phyloP scores from a whole-genome alignment of 2,113 vertebrate species.

The Chaetodon auriga region DNA sequence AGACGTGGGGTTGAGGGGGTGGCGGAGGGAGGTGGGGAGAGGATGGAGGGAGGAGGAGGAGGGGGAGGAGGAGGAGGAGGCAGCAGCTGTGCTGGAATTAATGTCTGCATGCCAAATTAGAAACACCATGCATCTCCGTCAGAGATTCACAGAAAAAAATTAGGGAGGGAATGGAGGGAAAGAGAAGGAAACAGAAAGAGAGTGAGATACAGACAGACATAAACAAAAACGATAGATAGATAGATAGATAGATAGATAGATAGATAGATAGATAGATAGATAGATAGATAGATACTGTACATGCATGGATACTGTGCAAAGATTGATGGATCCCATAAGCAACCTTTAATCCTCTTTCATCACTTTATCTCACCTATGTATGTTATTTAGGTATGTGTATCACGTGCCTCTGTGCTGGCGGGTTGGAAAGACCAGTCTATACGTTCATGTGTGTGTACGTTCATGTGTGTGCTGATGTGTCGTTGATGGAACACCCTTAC shows the following conservation, averaged over 20 bases:
- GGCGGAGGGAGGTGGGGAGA: slow-evolving; percentile 67
- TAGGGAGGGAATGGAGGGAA: slow-evolving; percentile 51
- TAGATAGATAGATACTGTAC: slow-evolving; percentile 46
- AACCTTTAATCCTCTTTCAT: slow-evolving; percentile 39
- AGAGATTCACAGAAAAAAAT: slow-evolving; percentile 81
- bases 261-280: slow-evolving; percentile 54
- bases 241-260: slow-evolving; percentile 53
- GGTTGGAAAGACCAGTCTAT: slow-evolving; percentile 11
- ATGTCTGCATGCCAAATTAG: slow-evolving; percentile 92
- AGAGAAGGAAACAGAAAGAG: slow-evolving; percentile 50
- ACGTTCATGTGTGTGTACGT: background rate
- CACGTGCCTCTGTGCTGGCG: slow-evolving; percentile 34
- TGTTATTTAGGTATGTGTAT: slow-evolving; percentile 40
- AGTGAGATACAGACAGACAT: slow-evolving; percentile 44
- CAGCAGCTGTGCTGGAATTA: slow-evolving; percentile 95
- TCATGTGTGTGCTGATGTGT: slow-evolving; percentile 49
- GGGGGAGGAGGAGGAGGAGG: slow-evolving; percentile 80
- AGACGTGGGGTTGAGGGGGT: slow-evolving; percentile 75
- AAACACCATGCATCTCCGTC: slow-evolving; percentile 90
- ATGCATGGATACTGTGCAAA: background rate
- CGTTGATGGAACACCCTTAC: slow-evolving; percentile 68
- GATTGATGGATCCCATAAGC: slow-evolving; percentile 19
- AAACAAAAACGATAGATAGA: slow-evolving; percentile 43
- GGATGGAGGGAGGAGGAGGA: slow-evolving; percentile 79
- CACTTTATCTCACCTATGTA: slow-evolving; percentile 5